These are phyloP conservation scores for Aphidius colemani DNA, from an alignment of 2,888 invertebrate species.

Conservation along the genomic window DNA sequence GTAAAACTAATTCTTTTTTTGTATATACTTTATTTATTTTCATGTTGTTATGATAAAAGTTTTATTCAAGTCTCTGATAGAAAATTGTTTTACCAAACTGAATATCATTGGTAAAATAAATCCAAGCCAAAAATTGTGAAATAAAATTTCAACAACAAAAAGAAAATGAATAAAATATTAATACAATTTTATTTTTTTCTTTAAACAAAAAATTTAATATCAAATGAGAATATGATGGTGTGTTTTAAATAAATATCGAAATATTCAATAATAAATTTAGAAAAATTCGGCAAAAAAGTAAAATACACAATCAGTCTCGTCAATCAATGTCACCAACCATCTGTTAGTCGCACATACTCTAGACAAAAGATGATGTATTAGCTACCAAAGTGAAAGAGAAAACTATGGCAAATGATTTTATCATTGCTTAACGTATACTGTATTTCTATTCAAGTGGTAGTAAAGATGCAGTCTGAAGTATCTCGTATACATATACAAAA, in stretches of 20 bases:
- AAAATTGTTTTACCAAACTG: slow-evolving; percentile 23
- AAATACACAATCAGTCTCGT: slow-evolving; percentile 33
- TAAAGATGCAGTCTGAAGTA: slow-evolving; percentile 15
- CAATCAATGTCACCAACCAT: slow-evolving; percentile 33
- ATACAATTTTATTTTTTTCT: no score
- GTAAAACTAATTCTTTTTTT: slow-evolving; percentile 32
- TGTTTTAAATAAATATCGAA: no score
- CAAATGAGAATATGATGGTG: no score
- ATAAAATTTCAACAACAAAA: background rate
- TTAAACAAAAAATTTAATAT: no score
- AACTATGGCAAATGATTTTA: background rate
- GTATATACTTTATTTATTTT: slow-evolving; percentile 28
- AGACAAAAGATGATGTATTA: slow-evolving; percentile 3
- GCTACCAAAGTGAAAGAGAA: background rate
- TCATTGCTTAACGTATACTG: background rate
- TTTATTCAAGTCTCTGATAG: background rate
- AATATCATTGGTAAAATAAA: slow-evolving; percentile 26
- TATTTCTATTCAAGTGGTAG: background rate
- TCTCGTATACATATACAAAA: slow-evolving; percentile 19
- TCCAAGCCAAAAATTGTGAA: slow-evolving; percentile 6
- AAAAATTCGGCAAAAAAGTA: background rate
- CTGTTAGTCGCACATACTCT: slow-evolving; percentile 23
- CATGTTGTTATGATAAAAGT: slow-evolving; percentile 4
- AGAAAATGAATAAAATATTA: no score
- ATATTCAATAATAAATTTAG: no score